Percentiles rank a stretch among this genome's conserved stretches.
Evolutionary conservation across 1,140 invertebrate genomes (phyloP).

Genomic region (Pogonognathellus flavescens): DNA sequence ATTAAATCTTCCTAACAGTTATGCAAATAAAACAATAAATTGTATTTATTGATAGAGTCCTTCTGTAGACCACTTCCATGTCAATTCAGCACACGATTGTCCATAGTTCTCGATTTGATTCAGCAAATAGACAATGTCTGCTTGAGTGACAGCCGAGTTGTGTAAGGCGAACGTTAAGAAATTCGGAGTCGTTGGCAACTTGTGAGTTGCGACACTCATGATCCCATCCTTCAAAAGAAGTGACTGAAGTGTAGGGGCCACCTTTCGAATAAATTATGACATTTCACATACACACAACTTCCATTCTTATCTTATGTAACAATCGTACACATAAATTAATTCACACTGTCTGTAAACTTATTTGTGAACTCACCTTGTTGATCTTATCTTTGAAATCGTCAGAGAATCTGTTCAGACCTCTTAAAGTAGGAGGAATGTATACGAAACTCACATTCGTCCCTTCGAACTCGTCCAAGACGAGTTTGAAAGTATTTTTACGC

Average conservation of each 20-base stretch:
- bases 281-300: too few species aligned
- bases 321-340: too few species aligned
- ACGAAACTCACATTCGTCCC: slow-evolving; percentile 46
- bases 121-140: slow-evolving; percentile 88
- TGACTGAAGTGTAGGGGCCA: slow-evolving; percentile 92
- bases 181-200: slow-evolving; percentile 82
- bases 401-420: slow-evolving; percentile 13
- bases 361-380: background rate
- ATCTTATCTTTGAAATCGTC: slow-evolving; percentile 6
- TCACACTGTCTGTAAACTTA: background rate
- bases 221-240: slow-evolving; percentile 93
- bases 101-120: slow-evolving; percentile 88
- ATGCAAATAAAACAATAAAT: too few species aligned
- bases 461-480: slow-evolving; percentile 50
- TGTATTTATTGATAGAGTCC: background rate
- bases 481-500: slow-evolving; percentile 5
- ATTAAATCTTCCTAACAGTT: too few species aligned
- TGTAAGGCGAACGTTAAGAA: slow-evolving; percentile 95
- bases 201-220: slow-evolving; percentile 96
- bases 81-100: background rate
- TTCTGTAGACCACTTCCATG: slow-evolving; percentile 19
- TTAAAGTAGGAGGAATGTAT: slow-evolving; percentile 29
- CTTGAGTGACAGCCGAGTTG: slow-evolving; percentile 83
- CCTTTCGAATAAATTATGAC: slow-evolving; percentile 68
- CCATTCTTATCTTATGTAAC: too few species aligned